Evolutionary conservation across 2,888 invertebrate genomes (phyloP), one percentile per base, ranked within the genome.

Genomic region (Microctonus brassicae): DNA sequence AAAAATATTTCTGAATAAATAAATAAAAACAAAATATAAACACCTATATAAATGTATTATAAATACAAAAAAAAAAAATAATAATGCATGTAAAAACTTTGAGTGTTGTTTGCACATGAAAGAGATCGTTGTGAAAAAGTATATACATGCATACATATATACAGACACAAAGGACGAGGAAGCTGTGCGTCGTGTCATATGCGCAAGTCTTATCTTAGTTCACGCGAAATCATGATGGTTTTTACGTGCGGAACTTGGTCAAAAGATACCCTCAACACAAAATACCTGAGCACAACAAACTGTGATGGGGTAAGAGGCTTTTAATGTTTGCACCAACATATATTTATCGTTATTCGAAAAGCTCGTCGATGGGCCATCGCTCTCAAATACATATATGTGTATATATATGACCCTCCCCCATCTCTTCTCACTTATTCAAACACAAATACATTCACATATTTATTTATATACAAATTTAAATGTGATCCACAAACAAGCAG

Each of bases 241-340:
- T 76, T 78, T 77, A 71, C 70, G 62, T 68, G 67, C 55, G 64
- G 58, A 70, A 76, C 61, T 76, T 73, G 68, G 75, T 73, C 75
- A 76, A 73, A 75, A 79, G 79, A 80, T 78, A 80, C 71, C 76
- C 73, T 36, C 72, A 77, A 80, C 80, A 81, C 81, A 78, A 77
- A 81, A 80, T 79, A 79, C 74, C 77, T 79, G 70, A 42, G 65
- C 76, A n/a, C n/a, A n/a, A 55, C 81, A 81, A 80, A 82, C 81
- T 81, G 76, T 80, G 75, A 75, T 70, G 75, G 80, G 82, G 82
- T 86, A 85, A 87, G 85, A 86, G 87, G 87, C 80, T 87, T 87
- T 87, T 86, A 87, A 86, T 87, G 87, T 87, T 84, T 71, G 65
- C 33, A 26, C 26, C 34, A 55, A 24, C 53, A 36, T 52, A 36